Conservation (phyloP, 2,797 vertebrate genomes). For the Pipistrellus kuhlii region DNA sequence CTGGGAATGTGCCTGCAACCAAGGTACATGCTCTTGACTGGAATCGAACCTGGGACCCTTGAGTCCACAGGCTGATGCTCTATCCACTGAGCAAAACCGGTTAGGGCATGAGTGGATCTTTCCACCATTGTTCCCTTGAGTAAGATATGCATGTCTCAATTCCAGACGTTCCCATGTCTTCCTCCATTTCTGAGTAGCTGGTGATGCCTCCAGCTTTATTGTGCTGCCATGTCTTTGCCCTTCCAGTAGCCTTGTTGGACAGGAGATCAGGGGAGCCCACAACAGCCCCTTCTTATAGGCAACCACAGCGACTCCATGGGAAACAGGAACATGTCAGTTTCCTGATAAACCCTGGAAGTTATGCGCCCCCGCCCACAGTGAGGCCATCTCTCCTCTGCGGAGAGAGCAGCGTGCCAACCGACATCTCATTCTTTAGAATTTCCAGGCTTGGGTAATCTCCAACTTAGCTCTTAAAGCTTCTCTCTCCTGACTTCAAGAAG, state of each 20-base stretch:
- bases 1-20: too few species aligned
- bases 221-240: not conserved
- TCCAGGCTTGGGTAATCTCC: not conserved
- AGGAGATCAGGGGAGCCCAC: not conserved
- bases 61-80: too few species aligned
- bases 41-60: too few species aligned
- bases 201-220: not conserved
- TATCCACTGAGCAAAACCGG: too few species aligned
- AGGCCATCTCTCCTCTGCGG: not conserved
- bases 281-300: not conserved
- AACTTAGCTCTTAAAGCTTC: not conserved
- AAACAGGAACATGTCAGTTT: not conserved
- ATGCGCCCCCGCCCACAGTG: accelerated
- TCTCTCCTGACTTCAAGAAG: not conserved
- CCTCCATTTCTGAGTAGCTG: not conserved
- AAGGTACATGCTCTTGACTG: too few species aligned
- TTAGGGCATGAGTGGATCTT: not conserved
- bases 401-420: not conserved
- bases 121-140: not conserved
- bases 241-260: not conserved
- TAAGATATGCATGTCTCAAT: not conserved
- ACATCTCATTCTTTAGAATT: not conserved
- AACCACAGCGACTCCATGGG: not conserved
- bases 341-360: not conserved
- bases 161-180: not conserved